Percentiles rank a stretch among this genome's conserved stretches.
Evolutionary conservation across 2,113 vertebrate genomes (phyloP).

Genomic region (Cariama cristata): DNA sequence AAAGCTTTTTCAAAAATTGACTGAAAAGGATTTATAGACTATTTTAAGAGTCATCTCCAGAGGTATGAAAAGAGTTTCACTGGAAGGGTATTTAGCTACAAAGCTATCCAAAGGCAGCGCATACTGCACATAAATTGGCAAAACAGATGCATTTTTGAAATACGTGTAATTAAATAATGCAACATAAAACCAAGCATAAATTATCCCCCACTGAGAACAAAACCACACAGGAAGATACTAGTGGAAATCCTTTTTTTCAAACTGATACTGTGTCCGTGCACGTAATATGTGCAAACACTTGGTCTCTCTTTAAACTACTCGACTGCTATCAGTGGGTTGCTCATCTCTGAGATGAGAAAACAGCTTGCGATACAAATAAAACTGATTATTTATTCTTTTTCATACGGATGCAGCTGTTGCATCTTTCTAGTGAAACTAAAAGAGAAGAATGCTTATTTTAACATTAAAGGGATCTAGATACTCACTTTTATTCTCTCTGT

Average conservation of each 20-base stretch:
- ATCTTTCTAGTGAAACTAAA: background rate
- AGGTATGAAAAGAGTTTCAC: background rate
- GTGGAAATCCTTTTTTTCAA: background rate
- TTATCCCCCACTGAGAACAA: slow-evolving; percentile 16
- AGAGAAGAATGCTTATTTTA: background rate
- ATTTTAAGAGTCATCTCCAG: slow-evolving; percentile 27
- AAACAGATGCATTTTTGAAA: slow-evolving; percentile 47
- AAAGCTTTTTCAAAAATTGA: background rate
- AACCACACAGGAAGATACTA: background rate
- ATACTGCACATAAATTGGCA: background rate
- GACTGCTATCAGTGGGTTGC: background rate
- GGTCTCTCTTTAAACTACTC: background rate
- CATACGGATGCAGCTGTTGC: background rate
- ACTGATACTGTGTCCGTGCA: background rate
- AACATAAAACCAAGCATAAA: slow-evolving; percentile 19
- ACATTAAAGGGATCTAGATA: background rate
- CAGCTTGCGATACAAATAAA: slow-evolving; percentile 26
- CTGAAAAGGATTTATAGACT: slow-evolving; percentile 14
- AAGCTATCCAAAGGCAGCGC: background rate
- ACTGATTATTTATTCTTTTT: slow-evolving; percentile 30
- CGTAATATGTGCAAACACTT: background rate
- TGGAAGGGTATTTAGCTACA: background rate
- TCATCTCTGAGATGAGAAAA: background rate
- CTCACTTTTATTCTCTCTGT: background rate
- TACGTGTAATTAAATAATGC: slow-evolving; percentile 12